phyloP scores from a whole-genome alignment of 2,113 vertebrate species.

The Neolamprologus devosi region DNA sequence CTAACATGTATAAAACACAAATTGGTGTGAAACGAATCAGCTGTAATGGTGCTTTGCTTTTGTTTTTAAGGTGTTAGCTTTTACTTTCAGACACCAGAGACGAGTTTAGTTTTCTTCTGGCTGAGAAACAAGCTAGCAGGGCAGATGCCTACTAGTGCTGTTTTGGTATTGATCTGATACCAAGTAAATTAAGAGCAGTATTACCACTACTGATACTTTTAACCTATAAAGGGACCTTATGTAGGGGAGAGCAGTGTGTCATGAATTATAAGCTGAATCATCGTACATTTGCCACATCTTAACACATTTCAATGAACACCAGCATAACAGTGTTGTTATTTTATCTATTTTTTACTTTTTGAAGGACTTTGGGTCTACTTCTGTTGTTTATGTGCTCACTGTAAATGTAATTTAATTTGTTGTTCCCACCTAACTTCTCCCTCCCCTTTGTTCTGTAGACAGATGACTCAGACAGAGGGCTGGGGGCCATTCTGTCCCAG shows the following conservation, averaged over 20 bases:
- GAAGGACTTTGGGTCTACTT: not conserved
- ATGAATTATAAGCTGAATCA: not conserved
- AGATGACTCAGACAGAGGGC: too few species aligned
- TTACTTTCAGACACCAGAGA: not conserved
- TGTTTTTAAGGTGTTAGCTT: not conserved
- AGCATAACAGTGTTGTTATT: not conserved
- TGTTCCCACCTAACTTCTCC: too few species aligned
- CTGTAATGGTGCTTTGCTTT: not conserved
- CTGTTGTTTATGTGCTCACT: not conserved
- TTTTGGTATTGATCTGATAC: not conserved
- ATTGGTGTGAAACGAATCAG: not conserved
- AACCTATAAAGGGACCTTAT: not conserved
- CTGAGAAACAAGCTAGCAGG: not conserved
- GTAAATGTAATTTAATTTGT: not conserved
- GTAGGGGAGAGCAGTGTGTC: not conserved
- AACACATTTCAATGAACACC: not conserved
- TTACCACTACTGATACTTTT: not conserved
- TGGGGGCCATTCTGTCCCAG: too few species aligned
- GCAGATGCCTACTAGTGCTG: not conserved
- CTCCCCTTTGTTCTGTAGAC: too few species aligned
- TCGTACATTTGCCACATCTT: too few species aligned
- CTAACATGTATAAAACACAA: not conserved
- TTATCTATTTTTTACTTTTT: not conserved
- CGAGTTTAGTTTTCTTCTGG: not conserved
- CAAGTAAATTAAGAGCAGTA: not conserved